phyloP scores from a whole-genome alignment of 1,140 invertebrate species.

The Ylistrum balloti region DNA sequence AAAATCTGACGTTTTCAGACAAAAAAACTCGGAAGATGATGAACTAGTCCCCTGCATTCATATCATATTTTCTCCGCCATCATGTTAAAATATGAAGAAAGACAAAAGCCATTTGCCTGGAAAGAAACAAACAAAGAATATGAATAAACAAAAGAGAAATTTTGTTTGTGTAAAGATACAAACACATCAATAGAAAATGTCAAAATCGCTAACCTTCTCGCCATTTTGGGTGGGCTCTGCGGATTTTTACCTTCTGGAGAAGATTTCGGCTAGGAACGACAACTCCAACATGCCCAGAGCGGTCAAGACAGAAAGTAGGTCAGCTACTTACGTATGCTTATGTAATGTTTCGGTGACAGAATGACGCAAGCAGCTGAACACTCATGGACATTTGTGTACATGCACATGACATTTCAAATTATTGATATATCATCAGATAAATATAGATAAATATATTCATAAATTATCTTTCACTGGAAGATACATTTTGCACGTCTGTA shows the following conservation, averaged over 20 bases:
- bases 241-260: constrained; percentile 27
- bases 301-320: background rate
- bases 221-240: constrained; percentile 21
- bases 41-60: background rate
- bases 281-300: constrained; percentile 30
- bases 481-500: background rate
- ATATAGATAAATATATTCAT: background rate
- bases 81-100: background rate
- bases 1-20: constrained; percentile 34
- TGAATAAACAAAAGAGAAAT: background rate
- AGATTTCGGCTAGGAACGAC: constrained; percentile 2
- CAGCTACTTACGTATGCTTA: background rate
- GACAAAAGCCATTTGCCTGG: background rate
- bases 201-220: constrained; percentile 38
- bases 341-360: background rate
- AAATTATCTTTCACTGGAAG: background rate
- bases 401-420: background rate
- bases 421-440: background rate
- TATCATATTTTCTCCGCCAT: constrained; percentile 7
- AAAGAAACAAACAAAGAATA: background rate
- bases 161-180: background rate
- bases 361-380: background rate
- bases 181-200: constrained; percentile 18
- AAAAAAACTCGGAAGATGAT: constrained; percentile 38
- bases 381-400: background rate